phyloP scores from a whole-genome alignment of 1,140 invertebrate genomes.

The Temnothorax nylanderi region DNA sequence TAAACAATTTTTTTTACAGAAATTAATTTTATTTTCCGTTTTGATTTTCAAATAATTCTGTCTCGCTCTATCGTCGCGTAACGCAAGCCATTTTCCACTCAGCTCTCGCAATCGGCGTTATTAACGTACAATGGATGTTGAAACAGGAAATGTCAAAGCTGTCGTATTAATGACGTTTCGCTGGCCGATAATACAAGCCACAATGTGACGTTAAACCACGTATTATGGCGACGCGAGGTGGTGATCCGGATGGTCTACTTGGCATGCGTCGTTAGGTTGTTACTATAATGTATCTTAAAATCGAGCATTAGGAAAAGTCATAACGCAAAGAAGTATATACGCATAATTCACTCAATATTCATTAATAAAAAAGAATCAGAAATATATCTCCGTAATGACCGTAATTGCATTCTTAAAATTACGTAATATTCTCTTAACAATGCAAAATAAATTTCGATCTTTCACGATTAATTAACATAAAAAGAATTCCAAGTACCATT shows the following conservation, averaged over 20 bases:
- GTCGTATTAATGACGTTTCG: slow-evolving; percentile 61
- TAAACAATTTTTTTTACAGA: background rate
- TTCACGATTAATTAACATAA: slow-evolving; percentile 16
- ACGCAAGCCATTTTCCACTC: slow-evolving; percentile 1
- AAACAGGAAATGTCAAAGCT: slow-evolving; percentile 60
- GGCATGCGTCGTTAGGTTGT: background rate
- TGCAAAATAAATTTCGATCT: background rate
- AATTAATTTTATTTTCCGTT: slow-evolving; percentile 2
- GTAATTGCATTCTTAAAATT: background rate
- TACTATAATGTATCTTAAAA: background rate
- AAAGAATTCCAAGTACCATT: background rate
- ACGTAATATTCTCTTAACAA: background rate
- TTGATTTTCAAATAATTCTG: background rate
- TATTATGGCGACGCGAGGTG: slow-evolving; percentile 34
- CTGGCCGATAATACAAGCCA: slow-evolving; percentile 44
- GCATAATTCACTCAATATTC: background rate
- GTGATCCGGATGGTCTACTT: background rate
- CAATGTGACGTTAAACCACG: slow-evolving; percentile 53
- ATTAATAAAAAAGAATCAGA: background rate
- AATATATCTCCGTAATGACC: background rate
- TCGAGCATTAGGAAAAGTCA: background rate
- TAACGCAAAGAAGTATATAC: background rate
- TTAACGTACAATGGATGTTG: slow-evolving; percentile 49
- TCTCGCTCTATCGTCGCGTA: background rate
- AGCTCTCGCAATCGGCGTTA: slow-evolving; percentile 15